Percentiles rank a stretch among this genome's conserved stretches.
These are phyloP conservation scores for Marcusenius ussheri DNA, from an alignment of 2,113 vertebrate genomes.

Conservation along the genomic window DNA sequence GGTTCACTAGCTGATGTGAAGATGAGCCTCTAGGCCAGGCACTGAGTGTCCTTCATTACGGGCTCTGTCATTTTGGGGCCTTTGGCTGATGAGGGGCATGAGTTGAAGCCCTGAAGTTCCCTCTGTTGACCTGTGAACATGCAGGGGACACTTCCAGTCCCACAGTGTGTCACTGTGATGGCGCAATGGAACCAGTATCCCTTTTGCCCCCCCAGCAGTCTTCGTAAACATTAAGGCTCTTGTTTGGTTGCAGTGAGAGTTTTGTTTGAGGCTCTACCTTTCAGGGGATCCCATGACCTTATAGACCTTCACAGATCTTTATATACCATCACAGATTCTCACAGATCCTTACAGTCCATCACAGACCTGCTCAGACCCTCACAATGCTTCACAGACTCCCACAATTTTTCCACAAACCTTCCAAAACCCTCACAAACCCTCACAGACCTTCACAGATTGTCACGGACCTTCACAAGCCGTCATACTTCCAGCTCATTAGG, in stretches of 20 bases:
- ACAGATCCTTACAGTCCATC: neutral
- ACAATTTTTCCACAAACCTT: neutral
- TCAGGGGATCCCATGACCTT: neutral
- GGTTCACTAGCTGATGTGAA: neutral
- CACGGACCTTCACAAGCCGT: neutral
- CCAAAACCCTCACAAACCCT: neutral
- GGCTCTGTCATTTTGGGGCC: neutral
- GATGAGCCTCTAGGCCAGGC: neutral
- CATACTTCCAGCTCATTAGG: neutral
- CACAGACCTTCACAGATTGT: neutral
- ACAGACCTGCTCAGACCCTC: neutral
- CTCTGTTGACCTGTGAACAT: neutral
- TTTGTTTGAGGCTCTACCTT: neutral
- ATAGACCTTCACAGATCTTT: neutral
- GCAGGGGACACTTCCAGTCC: neutral
- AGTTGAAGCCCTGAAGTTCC: conserved; percentile 16
- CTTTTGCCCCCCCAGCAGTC: neutral
- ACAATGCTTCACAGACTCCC: neutral
- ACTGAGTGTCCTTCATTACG: neutral
- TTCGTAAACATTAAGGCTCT: neutral
- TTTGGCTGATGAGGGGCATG: neutral
- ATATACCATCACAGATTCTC: neutral
- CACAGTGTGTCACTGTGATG: neutral
- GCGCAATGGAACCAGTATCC: neutral
- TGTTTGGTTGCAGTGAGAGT: neutral